Evolutionary conservation across 2,888 invertebrate genomes (phyloP), one percentile per base, ranked within the genome.

Genomic region (Hypomecis atomaria): DNA sequence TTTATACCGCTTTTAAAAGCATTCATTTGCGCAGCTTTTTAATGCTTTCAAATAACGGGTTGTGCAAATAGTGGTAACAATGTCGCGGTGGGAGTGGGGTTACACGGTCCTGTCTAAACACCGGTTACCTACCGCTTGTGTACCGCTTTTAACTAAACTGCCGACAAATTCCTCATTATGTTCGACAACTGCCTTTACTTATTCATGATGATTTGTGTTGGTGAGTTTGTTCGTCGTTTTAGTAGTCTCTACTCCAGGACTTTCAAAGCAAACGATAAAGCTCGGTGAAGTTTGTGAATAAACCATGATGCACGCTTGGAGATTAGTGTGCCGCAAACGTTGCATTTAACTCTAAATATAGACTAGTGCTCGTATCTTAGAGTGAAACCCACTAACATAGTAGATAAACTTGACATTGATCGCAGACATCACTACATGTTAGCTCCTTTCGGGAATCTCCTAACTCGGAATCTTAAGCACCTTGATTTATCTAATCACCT

Each of bases 141-240:
- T 71, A 71, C 72, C 68, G 71, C 77, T 83, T 83, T 83, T 80
- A 81, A 79, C 82, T 78, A 79, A 84, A 83, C 81, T 81, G 74
- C 73, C 72, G 67, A 65, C 71, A 82, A 84, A 83, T 78, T 78
- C 79, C 78, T 77, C 78, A 83, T 83, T 85, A 83, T 82, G 81
- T 82, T 84, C 78, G 72, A 78, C 81, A 81, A 81, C 73, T 72
- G 69, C 77, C 72, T 76, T 86, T 80, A 85, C 78, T 84, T 85
- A 86, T 87, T 84, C 83, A 87, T 81, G 80, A 53, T 67, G 62
- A 56, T 56, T 45, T 56, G 55, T 56, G 55, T 56, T 56, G 45
- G 37, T 65, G 62, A 56, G 64, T 66, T 65, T 78, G 78, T 79
- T 71, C 75, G 72, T 69, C 69, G 69, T 56, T 67, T 65, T 62